These are phyloP conservation scores for Sthenelais limicola DNA, from an alignment of 2,888 invertebrate genomes.

Conservation along the genomic window DNA sequence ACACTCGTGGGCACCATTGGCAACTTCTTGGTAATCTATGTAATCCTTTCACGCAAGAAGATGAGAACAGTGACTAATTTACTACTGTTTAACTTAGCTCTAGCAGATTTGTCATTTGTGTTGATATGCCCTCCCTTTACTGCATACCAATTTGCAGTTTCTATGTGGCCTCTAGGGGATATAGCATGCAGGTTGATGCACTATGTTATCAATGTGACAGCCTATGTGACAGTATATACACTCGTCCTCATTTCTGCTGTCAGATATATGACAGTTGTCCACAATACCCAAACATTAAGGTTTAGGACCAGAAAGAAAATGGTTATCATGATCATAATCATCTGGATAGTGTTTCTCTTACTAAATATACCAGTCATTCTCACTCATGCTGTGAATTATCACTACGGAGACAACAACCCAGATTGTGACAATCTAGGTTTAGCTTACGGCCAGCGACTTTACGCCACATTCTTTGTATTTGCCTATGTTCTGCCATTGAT, in stretches of 20 bases:
- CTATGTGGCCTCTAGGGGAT: slow-evolving; percentile 90
- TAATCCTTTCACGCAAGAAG: slow-evolving; percentile 86
- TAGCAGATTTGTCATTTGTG: slow-evolving; percentile 90
- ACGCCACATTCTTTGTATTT: slow-evolving; percentile 51
- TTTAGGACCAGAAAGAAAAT: slow-evolving; percentile 86
- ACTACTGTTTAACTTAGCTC: slow-evolving; percentile 88
- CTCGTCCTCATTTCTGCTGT: slow-evolving; percentile 91
- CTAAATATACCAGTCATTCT: slow-evolving; percentile 57
- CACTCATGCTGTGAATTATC: slow-evolving; percentile 44
- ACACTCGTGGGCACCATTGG: slow-evolving; percentile 87
- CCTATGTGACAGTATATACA: slow-evolving; percentile 91
- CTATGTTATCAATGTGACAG: slow-evolving; percentile 90
- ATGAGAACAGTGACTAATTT: slow-evolving; percentile 91
- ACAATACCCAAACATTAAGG: slow-evolving; percentile 88
- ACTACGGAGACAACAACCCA: neutral
- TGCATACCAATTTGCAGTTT: slow-evolving; percentile 76
- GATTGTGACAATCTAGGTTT: slow-evolving; percentile 48
- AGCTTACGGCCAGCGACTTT: slow-evolving; percentile 44
- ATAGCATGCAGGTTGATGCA: slow-evolving; percentile 91
- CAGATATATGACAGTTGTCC: slow-evolving; percentile 88
- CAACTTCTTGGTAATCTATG: slow-evolving; percentile 87
- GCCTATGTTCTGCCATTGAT: slow-evolving; percentile 52
- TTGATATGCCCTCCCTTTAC: slow-evolving; percentile 93
- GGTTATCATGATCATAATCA: slow-evolving; percentile 81
- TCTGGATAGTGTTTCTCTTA: slow-evolving; percentile 82